Conservation (phyloP, 2,888 invertebrate genomes). For the Dryadula phaetusa region DNA sequence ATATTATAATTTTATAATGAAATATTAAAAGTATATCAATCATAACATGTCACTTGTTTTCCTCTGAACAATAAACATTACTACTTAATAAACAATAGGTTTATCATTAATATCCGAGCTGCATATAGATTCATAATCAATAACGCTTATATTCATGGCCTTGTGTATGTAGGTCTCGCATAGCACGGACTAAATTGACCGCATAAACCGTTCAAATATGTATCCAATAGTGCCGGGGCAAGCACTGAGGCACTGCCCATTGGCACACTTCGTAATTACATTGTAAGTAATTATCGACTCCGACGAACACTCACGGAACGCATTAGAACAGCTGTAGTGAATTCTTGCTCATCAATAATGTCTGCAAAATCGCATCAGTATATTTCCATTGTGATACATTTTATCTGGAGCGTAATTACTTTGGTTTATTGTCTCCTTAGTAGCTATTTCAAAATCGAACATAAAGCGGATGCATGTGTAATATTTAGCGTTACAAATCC, state of each 20-base stretch:
- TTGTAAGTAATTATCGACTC: constrained; percentile 51
- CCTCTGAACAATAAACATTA: constrained; percentile 2
- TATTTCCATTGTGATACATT: constrained; percentile 35
- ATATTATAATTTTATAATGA: too few species aligned
- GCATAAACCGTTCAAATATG: constrained; percentile 50
- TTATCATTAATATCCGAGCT: constrained; percentile 32
- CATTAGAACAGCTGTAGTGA: constrained; percentile 48
- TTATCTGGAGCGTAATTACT: constrained; percentile 25
- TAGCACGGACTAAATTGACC: constrained; percentile 51
- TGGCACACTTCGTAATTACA: constrained; percentile 57
- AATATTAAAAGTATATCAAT: neutral
- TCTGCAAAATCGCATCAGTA: constrained; percentile 37
- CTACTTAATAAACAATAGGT: constrained; percentile 35
- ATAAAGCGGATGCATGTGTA: neutral
- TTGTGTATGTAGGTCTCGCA: constrained; percentile 49
- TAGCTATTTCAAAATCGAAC: neutral
- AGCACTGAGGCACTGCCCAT: constrained; percentile 47
- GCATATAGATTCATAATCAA: constrained; percentile 45
- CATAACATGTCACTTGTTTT: neutral
- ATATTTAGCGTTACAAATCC: neutral
- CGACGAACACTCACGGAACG: constrained; percentile 47
- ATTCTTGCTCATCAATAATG: constrained; percentile 47
- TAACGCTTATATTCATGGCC: constrained; percentile 42
- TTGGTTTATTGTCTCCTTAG: constrained; percentile 20
- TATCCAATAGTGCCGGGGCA: constrained; percentile 44